Conservation (phyloP, 2,113 vertebrate genomes). For the Buteo buteo region DNA sequence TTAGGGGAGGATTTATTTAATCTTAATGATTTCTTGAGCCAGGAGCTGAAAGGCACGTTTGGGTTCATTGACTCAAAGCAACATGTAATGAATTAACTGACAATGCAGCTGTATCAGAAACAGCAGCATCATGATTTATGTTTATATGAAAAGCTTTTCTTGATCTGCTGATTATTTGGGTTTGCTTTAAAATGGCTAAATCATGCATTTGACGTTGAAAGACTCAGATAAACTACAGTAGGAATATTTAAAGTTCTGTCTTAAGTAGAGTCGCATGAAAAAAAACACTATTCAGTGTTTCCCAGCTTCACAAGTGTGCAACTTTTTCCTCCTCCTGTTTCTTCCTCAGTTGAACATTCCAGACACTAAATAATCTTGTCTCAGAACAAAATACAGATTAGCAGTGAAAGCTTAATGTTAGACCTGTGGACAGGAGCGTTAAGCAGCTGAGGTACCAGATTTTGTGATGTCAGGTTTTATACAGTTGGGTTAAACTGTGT, state of each 20-base stretch:
- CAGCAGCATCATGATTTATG: neutral
- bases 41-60: neutral
- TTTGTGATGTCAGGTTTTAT: neutral
- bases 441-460: neutral
- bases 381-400: neutral
- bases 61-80: neutral
- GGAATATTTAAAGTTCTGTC: neutral
- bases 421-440: fast-evolving
- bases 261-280: neutral
- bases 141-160: neutral
- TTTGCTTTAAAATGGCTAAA: neutral
- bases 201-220: neutral
- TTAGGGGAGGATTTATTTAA: neutral
- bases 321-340: neutral
- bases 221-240: neutral
- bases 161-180: neutral
- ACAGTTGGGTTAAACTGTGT: neutral
- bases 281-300: neutral
- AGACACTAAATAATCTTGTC: neutral
- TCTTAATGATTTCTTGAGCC: neutral
- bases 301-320: neutral
- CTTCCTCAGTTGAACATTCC: neutral
- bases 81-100: neutral
- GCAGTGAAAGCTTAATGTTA: neutral
- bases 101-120: neutral